phyloP scores from a whole-genome alignment of 2,113 vertebrate genomes.

The Dascyllus trimaculatus region DNA sequence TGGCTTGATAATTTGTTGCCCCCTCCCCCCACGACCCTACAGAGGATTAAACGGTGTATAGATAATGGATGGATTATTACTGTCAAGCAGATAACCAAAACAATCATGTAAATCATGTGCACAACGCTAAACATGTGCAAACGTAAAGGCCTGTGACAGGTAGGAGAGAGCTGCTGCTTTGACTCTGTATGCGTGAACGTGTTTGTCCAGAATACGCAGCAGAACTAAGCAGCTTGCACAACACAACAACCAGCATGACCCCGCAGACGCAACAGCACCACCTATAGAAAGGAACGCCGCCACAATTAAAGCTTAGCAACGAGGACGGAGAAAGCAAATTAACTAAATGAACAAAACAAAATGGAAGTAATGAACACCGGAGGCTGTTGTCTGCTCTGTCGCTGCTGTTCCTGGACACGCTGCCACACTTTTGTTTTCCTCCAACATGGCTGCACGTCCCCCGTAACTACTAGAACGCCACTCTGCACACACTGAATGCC shows the following conservation, averaged over 20 bases:
- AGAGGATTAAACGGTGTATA: no score
- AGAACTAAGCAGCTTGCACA: not conserved
- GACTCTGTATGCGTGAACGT: not conserved
- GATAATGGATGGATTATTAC: no score
- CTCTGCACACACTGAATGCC: constrained; percentile 14
- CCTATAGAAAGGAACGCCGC: not conserved
- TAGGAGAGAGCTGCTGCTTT: not conserved
- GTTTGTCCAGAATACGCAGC: constrained; percentile 2
- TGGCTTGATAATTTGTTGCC: no score
- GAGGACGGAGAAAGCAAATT: not conserved
- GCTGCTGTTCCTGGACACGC: not conserved
- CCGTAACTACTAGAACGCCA: not conserved
- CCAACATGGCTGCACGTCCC: not conserved
- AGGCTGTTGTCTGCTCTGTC: not conserved
- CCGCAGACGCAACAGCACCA: not conserved
- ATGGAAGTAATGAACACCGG: not conserved
- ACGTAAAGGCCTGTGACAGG: not conserved
- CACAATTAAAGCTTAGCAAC: not conserved
- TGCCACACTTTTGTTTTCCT: not conserved
- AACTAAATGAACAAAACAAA: not conserved
- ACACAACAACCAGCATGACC: not conserved
- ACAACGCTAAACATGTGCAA: no score
- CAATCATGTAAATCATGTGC: no score
- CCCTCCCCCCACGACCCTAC: no score
- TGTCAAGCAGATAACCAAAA: no score